phyloP scores from a whole-genome alignment of 2,888 invertebrate genomes.

The Cataglyphis rosenhaueri region DNA sequence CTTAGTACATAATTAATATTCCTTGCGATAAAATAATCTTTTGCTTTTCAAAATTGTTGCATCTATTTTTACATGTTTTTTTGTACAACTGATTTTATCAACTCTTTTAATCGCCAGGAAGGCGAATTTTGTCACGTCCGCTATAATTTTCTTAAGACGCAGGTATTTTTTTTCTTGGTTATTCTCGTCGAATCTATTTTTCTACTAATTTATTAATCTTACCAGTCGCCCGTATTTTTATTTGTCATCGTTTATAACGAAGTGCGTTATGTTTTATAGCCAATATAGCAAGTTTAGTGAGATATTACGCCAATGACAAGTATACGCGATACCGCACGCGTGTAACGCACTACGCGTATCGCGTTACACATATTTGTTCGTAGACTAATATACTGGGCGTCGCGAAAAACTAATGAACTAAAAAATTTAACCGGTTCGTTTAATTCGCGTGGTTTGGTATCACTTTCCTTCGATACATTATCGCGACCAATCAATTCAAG shows the following conservation, averaged over 20 bases:
- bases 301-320: constrained; percentile 51
- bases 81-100: neutral
- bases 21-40: neutral
- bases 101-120: constrained; percentile 8
- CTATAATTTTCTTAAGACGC: constrained; percentile 19
- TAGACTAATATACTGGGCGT: constrained; percentile 45
- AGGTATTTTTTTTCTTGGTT: neutral
- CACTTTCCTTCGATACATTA: constrained; percentile 58
- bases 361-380: constrained; percentile 28
- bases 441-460: constrained; percentile 71
- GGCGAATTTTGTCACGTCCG: neutral
- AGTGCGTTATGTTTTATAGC: constrained; percentile 26
- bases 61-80: neutral
- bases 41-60: neutral
- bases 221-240: neutral
- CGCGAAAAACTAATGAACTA: constrained; percentile 54
- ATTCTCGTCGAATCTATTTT: neutral
- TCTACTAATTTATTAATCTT: constrained; percentile 32
- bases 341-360: constrained; percentile 42
- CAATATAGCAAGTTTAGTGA: neutral
- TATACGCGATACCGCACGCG: constrained; percentile 20
- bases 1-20: constrained; percentile 21
- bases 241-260: constrained; percentile 29
- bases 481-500: constrained; percentile 69
- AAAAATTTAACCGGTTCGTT: constrained; percentile 60